phyloP scores from a whole-genome alignment of 1,140 invertebrate genomes.

The Anastatus disparis region DNA sequence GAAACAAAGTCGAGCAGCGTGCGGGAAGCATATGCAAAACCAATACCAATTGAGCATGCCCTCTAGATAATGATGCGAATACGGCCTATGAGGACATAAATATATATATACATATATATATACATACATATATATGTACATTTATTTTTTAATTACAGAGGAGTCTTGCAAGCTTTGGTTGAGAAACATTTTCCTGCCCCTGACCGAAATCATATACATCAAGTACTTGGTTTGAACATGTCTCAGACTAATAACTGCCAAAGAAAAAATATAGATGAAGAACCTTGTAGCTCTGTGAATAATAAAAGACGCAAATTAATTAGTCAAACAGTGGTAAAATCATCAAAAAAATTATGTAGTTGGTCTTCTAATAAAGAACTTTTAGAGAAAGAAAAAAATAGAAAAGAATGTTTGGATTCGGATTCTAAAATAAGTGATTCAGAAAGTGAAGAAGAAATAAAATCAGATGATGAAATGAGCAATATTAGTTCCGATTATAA shows the following conservation, averaged over 20 bases:
- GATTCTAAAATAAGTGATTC: constrained; percentile 72
- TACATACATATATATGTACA: too few species aligned
- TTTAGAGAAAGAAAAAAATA: constrained; percentile 69
- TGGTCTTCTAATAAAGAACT: constrained; percentile 75
- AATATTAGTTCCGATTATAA: constrained; percentile 85
- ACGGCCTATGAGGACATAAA: too few species aligned
- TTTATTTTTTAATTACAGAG: too few species aligned
- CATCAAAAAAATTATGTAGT: constrained; percentile 73
- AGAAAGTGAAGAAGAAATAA: constrained; percentile 71
- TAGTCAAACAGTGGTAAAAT: constrained; percentile 57
- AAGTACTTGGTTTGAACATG: constrained; percentile 78
- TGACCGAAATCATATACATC: constrained; percentile 85
- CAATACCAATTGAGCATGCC: too few species aligned
- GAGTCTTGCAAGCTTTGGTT: constrained; percentile 93
- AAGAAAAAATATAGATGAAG: too few species aligned
- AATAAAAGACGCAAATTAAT: neutral
- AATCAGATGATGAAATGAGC: constrained; percentile 70
- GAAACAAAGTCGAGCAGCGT: too few species aligned
- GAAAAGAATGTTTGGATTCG: constrained; percentile 69
- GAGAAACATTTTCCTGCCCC: constrained; percentile 98
- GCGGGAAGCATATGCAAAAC: too few species aligned
- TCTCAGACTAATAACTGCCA: constrained; percentile 66
- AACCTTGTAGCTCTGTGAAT: constrained; percentile 51
- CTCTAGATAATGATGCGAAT: too few species aligned
- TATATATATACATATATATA: too few species aligned